Evolutionary conservation across 2,888 invertebrate species (phyloP).

Genomic region (Polyommatus icarus): DNA sequence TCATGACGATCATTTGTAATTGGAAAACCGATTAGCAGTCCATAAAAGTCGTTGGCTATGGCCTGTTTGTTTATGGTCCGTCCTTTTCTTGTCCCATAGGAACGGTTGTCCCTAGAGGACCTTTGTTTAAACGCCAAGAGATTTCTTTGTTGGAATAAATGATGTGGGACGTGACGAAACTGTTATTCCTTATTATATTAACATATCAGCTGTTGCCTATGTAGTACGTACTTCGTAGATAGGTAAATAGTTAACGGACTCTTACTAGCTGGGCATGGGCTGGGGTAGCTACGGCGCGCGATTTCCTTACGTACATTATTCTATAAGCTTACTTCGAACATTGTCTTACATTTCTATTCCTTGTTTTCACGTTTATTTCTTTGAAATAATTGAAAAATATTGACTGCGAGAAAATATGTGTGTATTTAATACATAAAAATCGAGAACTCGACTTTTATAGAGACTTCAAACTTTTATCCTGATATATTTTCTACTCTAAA

Average conservation of each 20-base stretch:
- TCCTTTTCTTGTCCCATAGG: background rate
- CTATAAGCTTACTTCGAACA: too few species aligned
- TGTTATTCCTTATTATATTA: background rate
- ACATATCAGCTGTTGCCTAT: background rate
- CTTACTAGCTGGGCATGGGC: too few species aligned
- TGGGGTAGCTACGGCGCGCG: too few species aligned
- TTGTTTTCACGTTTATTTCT: too few species aligned
- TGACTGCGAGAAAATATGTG: too few species aligned
- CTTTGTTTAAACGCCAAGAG: conserved; percentile 1
- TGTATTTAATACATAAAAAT: too few species aligned
- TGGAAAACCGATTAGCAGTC: conserved; percentile 26
- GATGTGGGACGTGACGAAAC: background rate
- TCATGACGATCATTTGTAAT: conserved; percentile 34
- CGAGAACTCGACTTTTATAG: too few species aligned
- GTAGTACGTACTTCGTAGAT: background rate
- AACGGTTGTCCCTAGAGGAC: background rate
- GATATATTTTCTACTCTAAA: background rate
- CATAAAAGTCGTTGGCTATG: conserved; percentile 15
- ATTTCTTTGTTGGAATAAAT: conserved; percentile 19
- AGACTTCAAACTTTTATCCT: background rate
- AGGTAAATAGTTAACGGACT: too few species aligned
- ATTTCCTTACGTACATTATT: too few species aligned
- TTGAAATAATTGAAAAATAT: too few species aligned
- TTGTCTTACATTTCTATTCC: too few species aligned
- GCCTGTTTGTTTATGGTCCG: conserved; percentile 25